Evolutionary conservation across 2,888 invertebrate genomes (phyloP).

Genomic region (Melanotus villosus): DNA sequence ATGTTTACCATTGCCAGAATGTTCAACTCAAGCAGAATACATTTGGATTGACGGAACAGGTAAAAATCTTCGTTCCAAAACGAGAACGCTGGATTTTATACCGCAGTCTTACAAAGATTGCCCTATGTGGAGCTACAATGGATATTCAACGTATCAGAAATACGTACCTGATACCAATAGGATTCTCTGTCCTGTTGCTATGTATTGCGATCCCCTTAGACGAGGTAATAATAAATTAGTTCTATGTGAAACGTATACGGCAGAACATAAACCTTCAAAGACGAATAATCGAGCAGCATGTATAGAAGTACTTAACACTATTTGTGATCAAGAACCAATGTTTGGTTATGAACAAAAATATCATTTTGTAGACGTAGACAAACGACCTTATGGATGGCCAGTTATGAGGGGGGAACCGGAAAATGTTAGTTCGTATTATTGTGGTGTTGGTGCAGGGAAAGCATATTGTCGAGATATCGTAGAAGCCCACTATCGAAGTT

Average conservation of each 20-base stretch:
- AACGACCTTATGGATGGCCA: slow-evolving; percentile 83
- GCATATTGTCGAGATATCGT: slow-evolving; percentile 86
- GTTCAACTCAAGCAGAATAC: slow-evolving; percentile 76
- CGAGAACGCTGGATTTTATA: slow-evolving; percentile 77
- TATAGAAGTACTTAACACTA: slow-evolving; percentile 71
- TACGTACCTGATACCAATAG: slow-evolving; percentile 79
- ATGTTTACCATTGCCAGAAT: slow-evolving; percentile 74
- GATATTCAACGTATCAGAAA: slow-evolving; percentile 80
- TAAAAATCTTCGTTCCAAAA: slow-evolving; percentile 78
- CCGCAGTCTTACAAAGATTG: slow-evolving; percentile 73
- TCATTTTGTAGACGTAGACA: slow-evolving; percentile 71
- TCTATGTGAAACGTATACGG: slow-evolving; percentile 82
- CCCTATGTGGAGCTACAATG: slow-evolving; percentile 85
- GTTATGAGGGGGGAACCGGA: slow-evolving; percentile 75
- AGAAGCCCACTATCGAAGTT: slow-evolving; percentile 84
- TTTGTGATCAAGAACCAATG: slow-evolving; percentile 77
- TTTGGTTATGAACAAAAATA: slow-evolving; percentile 84
- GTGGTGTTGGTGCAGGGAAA: slow-evolving; percentile 84
- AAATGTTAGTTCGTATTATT: slow-evolving; percentile 86
- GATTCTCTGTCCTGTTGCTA: slow-evolving; percentile 81
- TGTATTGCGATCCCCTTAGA: slow-evolving; percentile 87
- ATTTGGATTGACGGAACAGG: slow-evolving; percentile 86
- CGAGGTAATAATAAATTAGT: slow-evolving; percentile 82
- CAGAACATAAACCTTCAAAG: slow-evolving; percentile 73
- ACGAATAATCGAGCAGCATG: slow-evolving; percentile 70